Percentiles rank a stretch among this genome's conserved stretches.
Conservation (phyloP, 1,140 invertebrate species). For the Zaprionus ornatus region DNA sequence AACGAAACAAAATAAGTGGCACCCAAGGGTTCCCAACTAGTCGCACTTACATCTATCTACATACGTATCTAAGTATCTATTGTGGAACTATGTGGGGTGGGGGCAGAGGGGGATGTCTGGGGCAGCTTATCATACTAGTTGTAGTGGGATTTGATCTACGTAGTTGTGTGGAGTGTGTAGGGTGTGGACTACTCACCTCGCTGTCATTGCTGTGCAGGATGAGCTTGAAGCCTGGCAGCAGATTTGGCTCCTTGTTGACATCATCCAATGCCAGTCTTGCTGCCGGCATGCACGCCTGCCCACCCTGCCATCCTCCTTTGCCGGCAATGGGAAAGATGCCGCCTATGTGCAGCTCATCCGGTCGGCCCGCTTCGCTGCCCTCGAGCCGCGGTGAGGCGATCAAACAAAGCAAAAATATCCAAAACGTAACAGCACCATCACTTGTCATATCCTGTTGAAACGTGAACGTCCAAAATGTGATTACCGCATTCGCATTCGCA, state of each 20-base stretch:
- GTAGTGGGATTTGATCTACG: constrained; percentile 2
- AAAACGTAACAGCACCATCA: constrained; percentile 84
- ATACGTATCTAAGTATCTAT: constrained; percentile 19
- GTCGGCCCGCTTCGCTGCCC: constrained; percentile 67
- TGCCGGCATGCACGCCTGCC: constrained; percentile 97
- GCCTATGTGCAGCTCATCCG: constrained; percentile 95
- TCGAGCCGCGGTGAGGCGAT: constrained; percentile 74
- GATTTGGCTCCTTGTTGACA: constrained; percentile 95
- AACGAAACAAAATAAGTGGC: constrained; percentile 73
- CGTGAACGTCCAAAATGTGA: constrained; percentile 59
- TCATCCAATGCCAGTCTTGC: constrained; percentile 97
- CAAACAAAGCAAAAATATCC: constrained; percentile 84
- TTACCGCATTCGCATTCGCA: constrained; percentile 58
- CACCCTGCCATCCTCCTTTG: constrained; percentile 97
- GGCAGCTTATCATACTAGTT: constrained; percentile 4
- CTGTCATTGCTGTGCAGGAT: constrained; percentile 98
- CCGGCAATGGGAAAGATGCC: constrained; percentile 98
- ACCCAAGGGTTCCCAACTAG: constrained; percentile 58
- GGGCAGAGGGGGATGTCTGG: not conserved
- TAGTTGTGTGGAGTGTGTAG: not conserved
- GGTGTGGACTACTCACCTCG: constrained; percentile 90
- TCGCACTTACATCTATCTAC: constrained; percentile 39
- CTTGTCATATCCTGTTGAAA: constrained; percentile 83
- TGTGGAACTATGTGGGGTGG: not conserved
- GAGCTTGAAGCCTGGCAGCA: constrained; percentile 96